Percentiles rank a stretch among this genome's conserved stretches.
Conservation (phyloP, 1,140 invertebrate species). For the Drosophila melanica region DNA sequence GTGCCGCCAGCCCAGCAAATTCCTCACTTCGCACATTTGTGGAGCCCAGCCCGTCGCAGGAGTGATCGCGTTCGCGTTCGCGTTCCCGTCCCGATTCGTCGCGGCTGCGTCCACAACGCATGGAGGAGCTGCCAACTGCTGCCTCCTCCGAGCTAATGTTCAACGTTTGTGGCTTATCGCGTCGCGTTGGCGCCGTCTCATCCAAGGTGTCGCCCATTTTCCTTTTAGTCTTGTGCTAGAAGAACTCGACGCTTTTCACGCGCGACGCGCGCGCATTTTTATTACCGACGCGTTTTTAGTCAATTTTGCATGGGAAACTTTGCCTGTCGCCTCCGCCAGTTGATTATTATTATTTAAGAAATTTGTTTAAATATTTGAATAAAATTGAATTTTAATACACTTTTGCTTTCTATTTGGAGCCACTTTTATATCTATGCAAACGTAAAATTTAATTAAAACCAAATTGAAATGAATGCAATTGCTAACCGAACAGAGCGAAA, state of each 20-base stretch:
- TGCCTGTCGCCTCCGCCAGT: slow-evolving; percentile 48
- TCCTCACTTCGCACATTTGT: slow-evolving; percentile 62
- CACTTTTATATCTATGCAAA: slow-evolving; percentile 45
- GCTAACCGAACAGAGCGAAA: background rate
- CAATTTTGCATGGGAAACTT: slow-evolving; percentile 18
- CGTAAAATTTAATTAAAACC: slow-evolving; percentile 56
- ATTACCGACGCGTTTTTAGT: background rate
- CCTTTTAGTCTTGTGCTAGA: background rate
- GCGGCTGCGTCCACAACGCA: slow-evolving; percentile 43
- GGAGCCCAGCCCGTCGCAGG: slow-evolving; percentile 63
- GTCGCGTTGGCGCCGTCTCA: slow-evolving; percentile 64
- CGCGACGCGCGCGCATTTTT: slow-evolving; percentile 27
- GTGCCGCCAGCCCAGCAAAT: slow-evolving; percentile 50
- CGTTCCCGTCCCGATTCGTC: slow-evolving; percentile 56
- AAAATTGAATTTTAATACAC: slow-evolving; percentile 53
- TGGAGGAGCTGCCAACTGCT: background rate
- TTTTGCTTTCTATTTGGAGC: slow-evolving; percentile 16
- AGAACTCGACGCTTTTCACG: slow-evolving; percentile 30
- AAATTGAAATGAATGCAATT: slow-evolving; percentile 27
- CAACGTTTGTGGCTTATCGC: slow-evolving; percentile 73
- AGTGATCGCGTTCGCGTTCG: slow-evolving; percentile 71
- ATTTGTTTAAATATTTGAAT: slow-evolving; percentile 14
- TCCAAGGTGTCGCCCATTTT: slow-evolving; percentile 70
- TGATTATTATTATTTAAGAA: slow-evolving; percentile 11
- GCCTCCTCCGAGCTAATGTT: slow-evolving; percentile 59